Evolutionary conservation across 2,888 invertebrate species (phyloP).

Genomic region (Nycteola revayana): DNA sequence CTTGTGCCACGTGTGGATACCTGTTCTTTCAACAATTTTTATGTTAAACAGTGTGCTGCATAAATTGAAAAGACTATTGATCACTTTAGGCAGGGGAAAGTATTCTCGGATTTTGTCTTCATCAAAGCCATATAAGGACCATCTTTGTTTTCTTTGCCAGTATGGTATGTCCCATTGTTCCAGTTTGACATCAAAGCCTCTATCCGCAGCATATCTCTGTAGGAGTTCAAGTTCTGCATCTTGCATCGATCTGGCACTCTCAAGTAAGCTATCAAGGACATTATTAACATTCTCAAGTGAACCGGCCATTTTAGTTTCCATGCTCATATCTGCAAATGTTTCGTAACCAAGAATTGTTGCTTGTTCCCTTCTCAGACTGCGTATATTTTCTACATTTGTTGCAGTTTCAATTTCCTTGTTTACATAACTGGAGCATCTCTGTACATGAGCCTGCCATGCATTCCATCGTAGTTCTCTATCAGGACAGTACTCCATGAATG

Average conservation of each 20-base stretch:
- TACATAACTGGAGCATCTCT: slow-evolving; percentile 85
- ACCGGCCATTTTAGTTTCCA: slow-evolving; percentile 97
- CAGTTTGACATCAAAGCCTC: slow-evolving; percentile 86
- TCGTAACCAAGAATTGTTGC: slow-evolving; percentile 90
- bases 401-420: slow-evolving; percentile 87
- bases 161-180: slow-evolving; percentile 93
- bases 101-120: slow-evolving; percentile 89
- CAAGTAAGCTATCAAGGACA: slow-evolving; percentile 85
- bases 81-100: slow-evolving; percentile 91
- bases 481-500: slow-evolving; percentile 93
- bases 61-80: slow-evolving; percentile 89
- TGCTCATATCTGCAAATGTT: slow-evolving; percentile 91
- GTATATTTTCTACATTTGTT: slow-evolving; percentile 89
- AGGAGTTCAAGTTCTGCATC: slow-evolving; percentile 87
- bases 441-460: slow-evolving; percentile 90
- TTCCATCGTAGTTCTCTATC: slow-evolving; percentile 90
- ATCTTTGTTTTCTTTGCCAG: slow-evolving; percentile 90
- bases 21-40: slow-evolving; percentile 85
- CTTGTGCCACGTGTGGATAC: slow-evolving; percentile 90
- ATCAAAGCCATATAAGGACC: slow-evolving; percentile 84
- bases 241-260: slow-evolving; percentile 88
- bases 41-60: slow-evolving; percentile 90
- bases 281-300: slow-evolving; percentile 87
- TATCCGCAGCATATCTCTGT: slow-evolving; percentile 86
- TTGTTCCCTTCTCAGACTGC: slow-evolving; percentile 85